phyloP scores from a whole-genome alignment of 2,888 invertebrate genomes.

The Trachelus iudaicus region DNA sequence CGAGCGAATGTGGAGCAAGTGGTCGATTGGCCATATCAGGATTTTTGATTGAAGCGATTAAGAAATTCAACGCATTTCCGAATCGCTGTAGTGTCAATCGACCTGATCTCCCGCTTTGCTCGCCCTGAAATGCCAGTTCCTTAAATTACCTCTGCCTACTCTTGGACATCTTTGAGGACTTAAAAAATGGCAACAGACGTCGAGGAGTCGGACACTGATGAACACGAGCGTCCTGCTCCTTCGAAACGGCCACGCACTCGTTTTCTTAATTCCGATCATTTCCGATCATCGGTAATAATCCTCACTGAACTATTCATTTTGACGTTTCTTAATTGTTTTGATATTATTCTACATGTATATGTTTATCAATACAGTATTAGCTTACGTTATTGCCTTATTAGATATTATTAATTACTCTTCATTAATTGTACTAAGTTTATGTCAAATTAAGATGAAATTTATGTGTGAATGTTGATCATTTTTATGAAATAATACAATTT shows the following conservation, averaged over 20 bases:
- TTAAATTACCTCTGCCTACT: background rate
- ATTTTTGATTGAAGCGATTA: background rate
- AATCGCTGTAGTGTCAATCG: background rate
- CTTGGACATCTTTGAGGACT: background rate
- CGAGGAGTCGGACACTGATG: slow-evolving; percentile 59
- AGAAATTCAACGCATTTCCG: background rate
- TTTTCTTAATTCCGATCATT: slow-evolving; percentile 18
- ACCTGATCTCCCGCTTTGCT: background rate
- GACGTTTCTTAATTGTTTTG: background rate
- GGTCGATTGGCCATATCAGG: background rate
- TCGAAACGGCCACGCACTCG: slow-evolving; percentile 52
- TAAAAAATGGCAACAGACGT: slow-evolving; percentile 58
- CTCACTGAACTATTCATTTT: background rate
- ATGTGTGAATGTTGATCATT: background rate
- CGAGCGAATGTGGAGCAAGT: background rate
- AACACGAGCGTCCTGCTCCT: slow-evolving; percentile 53
- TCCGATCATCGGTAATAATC: background rate
- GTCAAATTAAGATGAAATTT: background rate
- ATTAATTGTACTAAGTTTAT: background rate
- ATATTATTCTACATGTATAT: background rate
- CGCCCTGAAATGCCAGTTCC: background rate
- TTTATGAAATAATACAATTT: background rate
- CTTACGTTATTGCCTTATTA: background rate
- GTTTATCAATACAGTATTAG: background rate
- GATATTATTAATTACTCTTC: background rate